Evolutionary conservation across 2,797 vertebrate species (phyloP), one percentile per base, ranked within the genome.

Genomic region (Sebastes steindachneri): DNA sequence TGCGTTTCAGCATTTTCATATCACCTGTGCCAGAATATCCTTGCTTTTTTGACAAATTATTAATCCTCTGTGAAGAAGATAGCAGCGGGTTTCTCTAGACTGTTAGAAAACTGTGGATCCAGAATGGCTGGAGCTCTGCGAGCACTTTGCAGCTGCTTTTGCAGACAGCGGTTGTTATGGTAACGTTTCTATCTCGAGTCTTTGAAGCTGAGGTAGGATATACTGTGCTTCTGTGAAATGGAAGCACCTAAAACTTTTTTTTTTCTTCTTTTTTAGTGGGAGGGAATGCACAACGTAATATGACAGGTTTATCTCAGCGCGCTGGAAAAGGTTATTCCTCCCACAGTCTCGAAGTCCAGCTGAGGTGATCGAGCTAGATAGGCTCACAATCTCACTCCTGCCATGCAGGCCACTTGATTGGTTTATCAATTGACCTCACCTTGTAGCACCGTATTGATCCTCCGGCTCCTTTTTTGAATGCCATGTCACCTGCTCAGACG

Each of bases 371-470:
- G 64, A 86, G 79, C 31, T 41, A 53, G 84, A 85, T 83, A 62
- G 15, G 23, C 62, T 69, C n/a, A 17, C 77, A 85, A 80, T 83
- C 77, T 85, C 60, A 23, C 41, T 59, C 5, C 75, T 68, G 33
- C 79, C 75, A 29, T 54, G 67, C 75, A 17, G 33, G n/a, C 71
- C 25, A 41, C 75, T 79, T 84, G 65, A 89, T 86, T 88, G 77
- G 78, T 86, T 88, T 82, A 87, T 84, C 89, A 85, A 86, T 75
- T 85, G 83, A 88, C 87, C 83, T 86, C 82, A 84, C 82, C 85
- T 87, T 80, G 74, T 60, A 62, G 63, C 6, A 8, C 19, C 15
- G 1, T 58, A 89, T 91, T 68, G 87, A 93, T 90, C 82, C 55
- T 23, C 5, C 4, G 8, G 64, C 31, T 82, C 64, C 64, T 29